Conservation (phyloP, 2,888 invertebrate species). For the Xanthorhoe designata region DNA sequence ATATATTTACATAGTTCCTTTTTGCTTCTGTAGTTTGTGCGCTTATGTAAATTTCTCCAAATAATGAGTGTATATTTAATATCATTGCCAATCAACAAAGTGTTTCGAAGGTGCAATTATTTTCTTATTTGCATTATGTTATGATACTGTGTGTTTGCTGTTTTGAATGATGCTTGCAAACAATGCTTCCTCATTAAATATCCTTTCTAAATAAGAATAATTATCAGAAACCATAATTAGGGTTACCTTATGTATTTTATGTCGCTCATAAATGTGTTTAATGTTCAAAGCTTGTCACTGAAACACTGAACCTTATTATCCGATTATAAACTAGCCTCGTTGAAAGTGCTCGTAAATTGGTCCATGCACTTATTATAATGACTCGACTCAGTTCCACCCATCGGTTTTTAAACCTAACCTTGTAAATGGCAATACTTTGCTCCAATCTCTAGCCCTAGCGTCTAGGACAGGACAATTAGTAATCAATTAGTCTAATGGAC, state of each 20-base stretch:
- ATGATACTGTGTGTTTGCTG: neutral
- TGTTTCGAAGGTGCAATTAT: neutral
- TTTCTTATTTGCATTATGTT: conserved; percentile 7
- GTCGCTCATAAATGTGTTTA: neutral
- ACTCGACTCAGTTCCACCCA: conserved; percentile 41
- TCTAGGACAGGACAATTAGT: conserved; percentile 39
- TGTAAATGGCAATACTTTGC: conserved; percentile 37
- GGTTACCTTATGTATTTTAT: neutral
- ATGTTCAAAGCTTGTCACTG: conserved; percentile 1
- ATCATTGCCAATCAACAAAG: conserved; percentile 19
- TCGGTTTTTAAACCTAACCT: conserved; percentile 37
- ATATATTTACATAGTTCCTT: neutral
- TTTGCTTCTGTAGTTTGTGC: neutral
- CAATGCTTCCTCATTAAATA: neutral
- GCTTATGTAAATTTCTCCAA: conserved; percentile 11
- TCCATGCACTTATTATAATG: conserved; percentile 47
- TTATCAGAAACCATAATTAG: neutral
- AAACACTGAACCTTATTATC: conserved; percentile 7
- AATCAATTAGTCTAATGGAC: conserved; percentile 54
- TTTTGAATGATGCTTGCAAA: neutral
- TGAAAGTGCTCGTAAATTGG: conserved; percentile 40
- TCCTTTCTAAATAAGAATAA: neutral
- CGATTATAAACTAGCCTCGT: conserved; percentile 25
- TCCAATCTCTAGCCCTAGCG: conserved; percentile 31
- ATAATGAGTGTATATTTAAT: conserved; percentile 28